Base-by-base conservation (phyloP, 2,797 vertebrate species). In the Leptodactylus fallax region DNA sequence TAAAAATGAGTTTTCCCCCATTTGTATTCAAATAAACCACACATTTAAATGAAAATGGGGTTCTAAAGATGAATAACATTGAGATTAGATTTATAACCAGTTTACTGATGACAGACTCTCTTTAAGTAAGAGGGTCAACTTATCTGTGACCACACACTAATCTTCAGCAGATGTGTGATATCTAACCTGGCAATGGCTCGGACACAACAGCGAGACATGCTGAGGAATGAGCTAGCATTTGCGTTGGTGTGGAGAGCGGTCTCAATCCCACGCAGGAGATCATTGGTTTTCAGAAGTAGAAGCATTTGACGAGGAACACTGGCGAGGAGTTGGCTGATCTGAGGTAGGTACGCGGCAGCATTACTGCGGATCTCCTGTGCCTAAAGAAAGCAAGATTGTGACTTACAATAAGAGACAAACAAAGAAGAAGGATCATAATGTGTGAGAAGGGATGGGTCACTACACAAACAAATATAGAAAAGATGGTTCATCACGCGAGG, bases 211-310 rank as follows among this genome's bases (percentile, higher is more conserved):
- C 97, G 97, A 17, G 98, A 97, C 98, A 99, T 99, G 94, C 95
- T 97, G 94, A 99, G 96, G 92, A 99, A 99, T 90, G 97, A 98
- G 53, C 97, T 98, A 90, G 98, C 96, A 0, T 95, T 94, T 86
- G 98, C 97, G 0, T 97, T 93, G 0, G 97, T 98, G 90, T 96
- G 94, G 86, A 99, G 92, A 1, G 96, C 92, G 0, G 95, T 96
- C 94, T 99, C 98, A 0, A 99, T 98, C 85, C 98, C 96, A 3
- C 97, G 95, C 89, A 99, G 93, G 51, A 99, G 94, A 93, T 99
- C 98, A 0, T 98, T 99, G 93, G 98, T 99, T 95, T 99, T 99
- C 90, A 99, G 93, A 87, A 99, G 95, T 87, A 99, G 95, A 88
- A 99, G 94, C 97, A 99, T 98, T 95, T 99, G 97, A 2, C 97